Evolutionary conservation across 2,888 invertebrate genomes (phyloP).

Genomic region (Smittia sp.): DNA sequence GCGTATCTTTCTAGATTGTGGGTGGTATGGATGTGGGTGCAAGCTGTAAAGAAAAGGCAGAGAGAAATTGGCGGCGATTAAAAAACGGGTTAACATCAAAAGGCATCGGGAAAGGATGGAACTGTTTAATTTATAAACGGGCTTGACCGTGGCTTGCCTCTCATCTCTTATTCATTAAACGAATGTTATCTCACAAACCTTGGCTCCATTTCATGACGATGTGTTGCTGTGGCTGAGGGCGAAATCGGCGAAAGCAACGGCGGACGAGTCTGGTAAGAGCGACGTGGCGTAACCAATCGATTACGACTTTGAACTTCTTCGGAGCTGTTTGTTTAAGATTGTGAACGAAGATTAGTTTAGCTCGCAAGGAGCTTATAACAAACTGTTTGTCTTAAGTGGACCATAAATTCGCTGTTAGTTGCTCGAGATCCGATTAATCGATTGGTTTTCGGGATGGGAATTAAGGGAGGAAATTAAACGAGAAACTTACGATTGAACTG

Average conservation of each 20-base stretch:
- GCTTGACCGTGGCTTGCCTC: neutral
- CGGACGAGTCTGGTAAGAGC: neutral
- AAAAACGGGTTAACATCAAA: neutral
- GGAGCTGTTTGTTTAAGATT: neutral
- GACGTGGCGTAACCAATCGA: slow-evolving; percentile 2
- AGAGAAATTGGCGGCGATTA: neutral
- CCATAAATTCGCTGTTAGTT: neutral
- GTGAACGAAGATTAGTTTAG: neutral
- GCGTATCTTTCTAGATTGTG: slow-evolving; percentile 24
- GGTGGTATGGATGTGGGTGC: slow-evolving; percentile 23
- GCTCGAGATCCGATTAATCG: neutral
- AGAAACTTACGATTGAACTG: slow-evolving; percentile 35
- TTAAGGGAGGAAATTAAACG: neutral
- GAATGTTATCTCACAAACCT: slow-evolving; percentile 8
- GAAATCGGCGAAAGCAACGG: neutral
- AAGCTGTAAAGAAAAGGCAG: slow-evolving; percentile 8
- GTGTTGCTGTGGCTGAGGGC: neutral
- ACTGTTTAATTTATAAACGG: slow-evolving; percentile 2
- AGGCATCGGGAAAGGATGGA: neutral
- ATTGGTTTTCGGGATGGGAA: neutral
- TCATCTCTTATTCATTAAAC: slow-evolving; percentile 1
- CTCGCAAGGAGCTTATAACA: too few species aligned
- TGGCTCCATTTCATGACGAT: neutral
- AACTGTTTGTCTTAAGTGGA: neutral
- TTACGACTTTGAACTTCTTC: slow-evolving; percentile 13